Percentiles rank a stretch among this genome's conserved stretches.
Evolutionary conservation across 2,113 vertebrate species (phyloP).

Genomic region (Cairina moschata): DNA sequence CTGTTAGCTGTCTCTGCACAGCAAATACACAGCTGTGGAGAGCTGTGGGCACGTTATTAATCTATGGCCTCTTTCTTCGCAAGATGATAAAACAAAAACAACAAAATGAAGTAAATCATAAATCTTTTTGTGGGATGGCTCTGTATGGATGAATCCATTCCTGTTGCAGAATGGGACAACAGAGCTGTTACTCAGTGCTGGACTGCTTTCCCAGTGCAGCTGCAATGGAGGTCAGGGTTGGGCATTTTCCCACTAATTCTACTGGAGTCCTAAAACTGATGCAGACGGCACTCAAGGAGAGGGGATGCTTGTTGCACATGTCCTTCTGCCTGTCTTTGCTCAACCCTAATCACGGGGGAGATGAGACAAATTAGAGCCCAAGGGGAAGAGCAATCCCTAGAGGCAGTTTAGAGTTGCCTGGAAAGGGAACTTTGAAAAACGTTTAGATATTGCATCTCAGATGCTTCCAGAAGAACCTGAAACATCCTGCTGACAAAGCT

Average conservation of each 20-base stretch:
- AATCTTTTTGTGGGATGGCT: neutral
- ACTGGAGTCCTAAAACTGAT: neutral
- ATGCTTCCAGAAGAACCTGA: neutral
- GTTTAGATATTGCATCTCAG: rapidly evolving
- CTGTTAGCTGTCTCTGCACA: neutral
- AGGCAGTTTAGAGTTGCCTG: neutral
- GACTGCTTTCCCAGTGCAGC: neutral
- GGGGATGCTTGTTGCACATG: rapidly evolving
- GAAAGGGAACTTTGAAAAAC: neutral
- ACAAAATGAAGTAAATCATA: neutral
- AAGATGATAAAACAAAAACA: neutral
- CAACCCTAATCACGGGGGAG: neutral
- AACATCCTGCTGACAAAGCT: rapidly evolving
- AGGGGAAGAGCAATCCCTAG: neutral
- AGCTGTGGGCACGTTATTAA: neutral
- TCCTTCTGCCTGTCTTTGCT: neutral
- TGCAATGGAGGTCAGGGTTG: rapidly evolving
- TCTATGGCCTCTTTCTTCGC: neutral
- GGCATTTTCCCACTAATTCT: neutral
- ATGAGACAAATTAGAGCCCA: neutral
- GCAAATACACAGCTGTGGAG: neutral
- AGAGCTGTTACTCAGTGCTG: neutral
- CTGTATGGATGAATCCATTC: neutral
- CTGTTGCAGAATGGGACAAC: neutral
- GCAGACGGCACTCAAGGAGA: neutral